Evolutionary conservation across 2,113 vertebrate genomes (phyloP).

Genomic region (Etheostoma cragini): DNA sequence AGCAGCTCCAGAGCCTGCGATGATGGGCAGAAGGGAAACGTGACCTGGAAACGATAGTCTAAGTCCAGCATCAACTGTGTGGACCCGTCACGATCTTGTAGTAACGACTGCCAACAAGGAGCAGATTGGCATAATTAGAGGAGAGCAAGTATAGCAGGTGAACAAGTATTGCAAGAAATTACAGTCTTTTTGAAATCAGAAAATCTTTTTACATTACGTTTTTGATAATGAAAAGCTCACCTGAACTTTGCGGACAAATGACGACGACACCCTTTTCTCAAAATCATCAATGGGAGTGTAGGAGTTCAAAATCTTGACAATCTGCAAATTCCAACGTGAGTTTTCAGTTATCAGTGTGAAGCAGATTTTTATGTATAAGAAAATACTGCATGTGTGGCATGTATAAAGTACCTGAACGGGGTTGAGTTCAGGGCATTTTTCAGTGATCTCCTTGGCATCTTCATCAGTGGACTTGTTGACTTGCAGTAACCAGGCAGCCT

Average conservation of each 20-base stretch:
- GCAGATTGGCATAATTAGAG: neutral
- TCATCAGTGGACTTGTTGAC: conserved; percentile 96
- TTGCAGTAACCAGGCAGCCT: conserved; percentile 96
- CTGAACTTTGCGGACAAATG: conserved; percentile 97
- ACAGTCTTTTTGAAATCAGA: neutral
- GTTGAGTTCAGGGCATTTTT: conserved; percentile 90
- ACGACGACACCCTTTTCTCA: conserved; percentile 94
- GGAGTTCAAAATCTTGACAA: conserved; percentile 97
- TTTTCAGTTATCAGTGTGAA: neutral
- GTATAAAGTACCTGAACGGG: conserved; percentile 88
- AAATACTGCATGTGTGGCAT: neutral
- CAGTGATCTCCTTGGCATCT: conserved; percentile 91
- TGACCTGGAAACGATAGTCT: conserved; percentile 95
- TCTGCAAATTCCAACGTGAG: conserved; percentile 78
- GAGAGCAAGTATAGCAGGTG: neutral
- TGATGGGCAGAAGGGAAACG: conserved; percentile 91
- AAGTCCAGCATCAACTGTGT: conserved; percentile 92
- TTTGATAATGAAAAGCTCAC: conserved; percentile 72
- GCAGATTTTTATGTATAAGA: neutral
- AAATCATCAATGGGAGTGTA: conserved; percentile 98
- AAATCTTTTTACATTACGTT: neutral
- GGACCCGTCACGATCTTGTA: conserved; percentile 87
- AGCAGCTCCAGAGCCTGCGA: conserved; percentile 92
- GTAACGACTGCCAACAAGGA: conserved; percentile 85
- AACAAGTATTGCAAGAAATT: neutral